phyloP scores from a whole-genome alignment of 2,888 invertebrate genomes.

The Himalopsyche japonica region DNA sequence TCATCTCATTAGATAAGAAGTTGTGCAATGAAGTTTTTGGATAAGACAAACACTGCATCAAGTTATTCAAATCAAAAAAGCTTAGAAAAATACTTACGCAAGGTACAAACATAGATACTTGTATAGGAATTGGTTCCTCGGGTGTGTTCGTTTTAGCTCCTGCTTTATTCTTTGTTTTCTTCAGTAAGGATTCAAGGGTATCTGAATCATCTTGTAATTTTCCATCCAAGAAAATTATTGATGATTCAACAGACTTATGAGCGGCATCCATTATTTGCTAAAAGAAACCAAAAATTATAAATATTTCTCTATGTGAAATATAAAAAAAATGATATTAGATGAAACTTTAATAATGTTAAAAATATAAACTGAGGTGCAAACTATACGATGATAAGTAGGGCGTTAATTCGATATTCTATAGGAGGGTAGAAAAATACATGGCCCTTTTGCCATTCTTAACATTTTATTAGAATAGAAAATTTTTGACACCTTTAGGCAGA shows the following conservation, averaged over 20 bases:
- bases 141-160: constrained; percentile 51
- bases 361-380: too few species aligned
- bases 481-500: too few species aligned
- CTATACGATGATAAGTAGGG: too few species aligned
- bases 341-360: neutral
- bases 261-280: constrained; percentile 64
- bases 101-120: constrained; percentile 71
- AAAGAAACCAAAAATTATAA: neutral
- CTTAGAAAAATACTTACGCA: constrained; percentile 59
- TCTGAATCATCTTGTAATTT: constrained; percentile 67
- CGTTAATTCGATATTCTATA: too few species aligned
- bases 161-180: constrained; percentile 62
- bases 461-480: too few species aligned
- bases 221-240: constrained; percentile 76
- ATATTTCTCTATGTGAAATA: too few species aligned
- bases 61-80: too few species aligned
- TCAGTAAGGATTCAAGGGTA: constrained; percentile 65
- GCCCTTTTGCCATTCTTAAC: too few species aligned
- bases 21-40: too few species aligned
- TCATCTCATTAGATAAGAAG: too few species aligned
- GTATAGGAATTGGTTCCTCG: constrained; percentile 59
- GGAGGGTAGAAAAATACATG: too few species aligned
- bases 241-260: constrained; percentile 62
- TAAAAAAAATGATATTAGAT: neutral
- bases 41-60: too few species aligned